Conservation (phyloP, 2,888 invertebrate species). For the Erebia epiphron region DNA sequence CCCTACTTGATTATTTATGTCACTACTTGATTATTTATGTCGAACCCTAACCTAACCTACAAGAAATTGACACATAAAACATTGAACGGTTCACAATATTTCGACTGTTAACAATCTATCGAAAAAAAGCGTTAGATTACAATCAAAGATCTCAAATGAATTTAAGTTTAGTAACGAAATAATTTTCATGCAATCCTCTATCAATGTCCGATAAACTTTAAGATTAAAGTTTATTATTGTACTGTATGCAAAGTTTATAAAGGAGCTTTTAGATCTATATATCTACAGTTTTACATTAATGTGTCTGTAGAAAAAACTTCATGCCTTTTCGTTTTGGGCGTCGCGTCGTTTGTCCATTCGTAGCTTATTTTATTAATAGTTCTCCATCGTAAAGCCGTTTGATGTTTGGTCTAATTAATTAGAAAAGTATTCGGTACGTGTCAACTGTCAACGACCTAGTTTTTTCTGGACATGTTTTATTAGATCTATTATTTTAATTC, state of each 20-base stretch:
- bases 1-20: no score
- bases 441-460: conserved; percentile 32
- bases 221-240: neutral
- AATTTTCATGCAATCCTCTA: no score
- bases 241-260: neutral
- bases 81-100: no score
- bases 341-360: conserved; percentile 6
- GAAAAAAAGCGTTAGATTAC: no score
- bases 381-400: neutral
- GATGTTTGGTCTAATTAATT: conserved; percentile 29
- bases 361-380: conserved; percentile 8
- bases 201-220: no score
- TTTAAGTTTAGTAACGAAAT: no score
- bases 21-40: no score
- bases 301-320: neutral
- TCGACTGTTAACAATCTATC: no score
- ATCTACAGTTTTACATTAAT: no score
- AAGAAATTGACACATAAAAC: no score
- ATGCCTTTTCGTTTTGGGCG: conserved; percentile 6
- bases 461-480: conserved; percentile 34
- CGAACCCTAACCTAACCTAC: no score
- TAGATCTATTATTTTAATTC: conserved; percentile 39
- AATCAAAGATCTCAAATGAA: no score
- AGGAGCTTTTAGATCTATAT: neutral
- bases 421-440: conserved; percentile 24